Conservation (phyloP, 2,888 invertebrate species). For the Adelognathus sp. region DNA sequence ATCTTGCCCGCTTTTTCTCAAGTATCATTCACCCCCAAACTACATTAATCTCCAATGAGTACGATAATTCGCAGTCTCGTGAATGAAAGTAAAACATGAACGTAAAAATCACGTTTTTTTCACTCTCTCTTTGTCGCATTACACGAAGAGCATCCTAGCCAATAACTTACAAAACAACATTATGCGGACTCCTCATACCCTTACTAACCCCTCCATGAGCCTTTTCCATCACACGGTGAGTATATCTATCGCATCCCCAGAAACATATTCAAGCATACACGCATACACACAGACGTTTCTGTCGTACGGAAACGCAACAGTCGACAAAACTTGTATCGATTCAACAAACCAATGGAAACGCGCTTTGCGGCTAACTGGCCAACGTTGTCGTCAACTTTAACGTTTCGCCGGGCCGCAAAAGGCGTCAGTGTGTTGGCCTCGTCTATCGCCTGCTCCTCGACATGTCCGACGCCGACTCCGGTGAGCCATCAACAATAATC, state of each 20-base stretch:
- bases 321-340: constrained; percentile 68
- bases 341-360: constrained; percentile 74
- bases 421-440: constrained; percentile 59
- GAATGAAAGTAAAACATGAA: neutral
- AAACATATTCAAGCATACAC: neutral
- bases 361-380: constrained; percentile 59
- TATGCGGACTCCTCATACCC: no score
- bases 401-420: constrained; percentile 50
- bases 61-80: neutral
- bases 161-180: no score
- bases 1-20: no score
- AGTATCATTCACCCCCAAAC: no score
- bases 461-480: constrained; percentile 74
- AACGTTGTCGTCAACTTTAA: constrained; percentile 73
- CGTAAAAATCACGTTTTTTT: no score
- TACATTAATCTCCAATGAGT: no score
- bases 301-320: neutral
- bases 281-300: neutral
- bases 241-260: neutral
- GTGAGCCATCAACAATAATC: constrained; percentile 61
- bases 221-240: no score
- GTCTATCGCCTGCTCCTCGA: constrained; percentile 61
- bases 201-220: no score
- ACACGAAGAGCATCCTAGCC: no score
- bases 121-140: no score